phyloP scores from a whole-genome alignment of 2,888 invertebrate species.

The Scelioninae gen. 2 region DNA sequence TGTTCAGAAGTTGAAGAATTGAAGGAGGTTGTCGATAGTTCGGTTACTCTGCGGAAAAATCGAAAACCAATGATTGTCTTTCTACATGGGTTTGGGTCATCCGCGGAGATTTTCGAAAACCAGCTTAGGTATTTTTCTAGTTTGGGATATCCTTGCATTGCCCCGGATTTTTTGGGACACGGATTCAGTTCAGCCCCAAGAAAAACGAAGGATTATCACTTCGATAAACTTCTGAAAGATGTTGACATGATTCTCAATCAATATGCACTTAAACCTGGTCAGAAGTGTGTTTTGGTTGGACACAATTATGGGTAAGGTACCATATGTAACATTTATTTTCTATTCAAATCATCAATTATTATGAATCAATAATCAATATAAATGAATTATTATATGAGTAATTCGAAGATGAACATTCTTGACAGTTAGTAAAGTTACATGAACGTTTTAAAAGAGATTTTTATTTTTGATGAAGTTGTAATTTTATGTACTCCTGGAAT shows the following conservation, averaged over 20 bases:
- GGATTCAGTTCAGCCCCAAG: constrained; percentile 81
- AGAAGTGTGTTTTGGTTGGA: constrained; percentile 80
- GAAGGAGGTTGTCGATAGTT: constrained; percentile 54
- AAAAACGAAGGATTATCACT: constrained; percentile 77
- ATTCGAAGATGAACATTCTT: too few species aligned
- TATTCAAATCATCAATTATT: too few species aligned
- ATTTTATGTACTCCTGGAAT: too few species aligned
- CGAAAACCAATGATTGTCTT: constrained; percentile 79
- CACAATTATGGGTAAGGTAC: constrained; percentile 81
- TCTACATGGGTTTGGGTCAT: constrained; percentile 82
- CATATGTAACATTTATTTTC: too few species aligned
- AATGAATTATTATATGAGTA: background rate
- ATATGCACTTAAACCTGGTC: constrained; percentile 77
- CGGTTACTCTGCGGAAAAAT: constrained; percentile 65
- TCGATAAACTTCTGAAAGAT: constrained; percentile 79
- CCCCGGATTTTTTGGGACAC: constrained; percentile 82
- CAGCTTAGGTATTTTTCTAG: constrained; percentile 79
- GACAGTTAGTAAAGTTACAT: too few species aligned
- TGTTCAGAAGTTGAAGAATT: constrained; percentile 48
- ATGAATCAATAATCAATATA: too few species aligned
- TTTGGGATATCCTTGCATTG: constrained; percentile 80
- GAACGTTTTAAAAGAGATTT: too few species aligned
- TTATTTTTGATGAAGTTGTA: too few species aligned
- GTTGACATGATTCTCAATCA: constrained; percentile 79
- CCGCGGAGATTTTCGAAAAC: constrained; percentile 80